Conservation (phyloP, 2,113 vertebrate species). For the Capra hircus region DNA sequence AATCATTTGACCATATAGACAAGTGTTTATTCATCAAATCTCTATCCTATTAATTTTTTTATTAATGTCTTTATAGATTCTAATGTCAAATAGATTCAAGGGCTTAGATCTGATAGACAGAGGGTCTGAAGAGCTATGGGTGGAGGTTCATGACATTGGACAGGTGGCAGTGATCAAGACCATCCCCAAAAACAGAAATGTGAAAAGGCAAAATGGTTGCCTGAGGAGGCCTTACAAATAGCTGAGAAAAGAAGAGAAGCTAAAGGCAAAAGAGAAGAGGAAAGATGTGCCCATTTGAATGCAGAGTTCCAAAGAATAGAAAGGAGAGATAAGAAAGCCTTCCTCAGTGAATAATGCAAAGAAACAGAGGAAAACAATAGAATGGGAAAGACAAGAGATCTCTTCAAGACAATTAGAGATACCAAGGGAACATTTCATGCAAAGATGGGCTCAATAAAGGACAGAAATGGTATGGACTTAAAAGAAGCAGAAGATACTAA, state of each 20-base stretch:
- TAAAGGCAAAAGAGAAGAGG: not conserved
- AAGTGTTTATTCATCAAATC: not conserved
- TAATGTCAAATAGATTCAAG: not conserved
- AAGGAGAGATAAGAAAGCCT: not conserved
- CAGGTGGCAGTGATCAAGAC: not conserved
- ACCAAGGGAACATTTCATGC: not conserved
- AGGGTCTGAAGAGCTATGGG: not conserved
- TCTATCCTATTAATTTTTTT: not conserved
- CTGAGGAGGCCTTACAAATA: not conserved
- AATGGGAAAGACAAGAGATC: not conserved
- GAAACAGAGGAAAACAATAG: not conserved
- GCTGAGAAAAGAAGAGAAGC: not conserved
- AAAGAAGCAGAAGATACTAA: not conserved
- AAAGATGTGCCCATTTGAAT: not conserved
- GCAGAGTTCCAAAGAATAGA: not conserved
- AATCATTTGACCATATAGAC: not conserved
- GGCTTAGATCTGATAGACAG: not conserved
- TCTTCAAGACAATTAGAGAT: not conserved
- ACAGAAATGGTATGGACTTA: not conserved
- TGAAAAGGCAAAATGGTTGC: not conserved
- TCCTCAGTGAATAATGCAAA: not conserved
- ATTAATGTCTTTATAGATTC: not conserved
- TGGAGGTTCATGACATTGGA: not conserved
- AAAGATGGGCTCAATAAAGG: not conserved
- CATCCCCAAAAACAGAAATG: not conserved